Evolutionary conservation across 2,888 invertebrate genomes (phyloP).

Genomic region (Hymenopus coronatus): DNA sequence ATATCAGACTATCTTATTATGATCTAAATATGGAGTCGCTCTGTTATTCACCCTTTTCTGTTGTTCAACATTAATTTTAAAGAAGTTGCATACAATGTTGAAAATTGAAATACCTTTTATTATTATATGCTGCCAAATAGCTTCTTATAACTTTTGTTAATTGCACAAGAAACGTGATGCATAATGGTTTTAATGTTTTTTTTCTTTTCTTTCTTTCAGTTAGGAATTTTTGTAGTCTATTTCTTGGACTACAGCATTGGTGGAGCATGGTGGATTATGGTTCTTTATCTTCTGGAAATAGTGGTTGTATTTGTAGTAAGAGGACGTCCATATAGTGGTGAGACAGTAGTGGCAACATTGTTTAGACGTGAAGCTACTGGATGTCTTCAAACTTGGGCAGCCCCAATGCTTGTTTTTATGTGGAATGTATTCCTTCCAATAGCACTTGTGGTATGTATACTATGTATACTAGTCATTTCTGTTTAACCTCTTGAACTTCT

Average conservation of each 20-base stretch:
- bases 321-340: conserved; percentile 82
- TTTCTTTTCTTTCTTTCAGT: conserved; percentile 47
- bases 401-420: conserved; percentile 72
- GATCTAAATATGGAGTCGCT: no score
- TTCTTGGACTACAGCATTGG: conserved; percentile 81
- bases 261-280: conserved; percentile 84
- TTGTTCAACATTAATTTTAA: no score
- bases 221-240: conserved; percentile 78
- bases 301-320: conserved; percentile 83
- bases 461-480: conserved; percentile 41
- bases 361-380: conserved; percentile 50
- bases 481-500: background rate
- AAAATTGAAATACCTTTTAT: no score
- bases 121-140: no score
- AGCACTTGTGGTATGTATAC: conserved; percentile 62
- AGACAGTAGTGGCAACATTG: conserved; percentile 63
- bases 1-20: no score
- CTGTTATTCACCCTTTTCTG: no score
- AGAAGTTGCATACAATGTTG: no score
- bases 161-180: background rate
- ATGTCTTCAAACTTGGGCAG: conserved; percentile 56
- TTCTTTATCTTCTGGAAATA: conserved; percentile 71
- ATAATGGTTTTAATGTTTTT: background rate
- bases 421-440: conserved; percentile 88
- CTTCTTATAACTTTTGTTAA: background rate